Conservation (phyloP, 2,113 vertebrate species). For the Polypterus bichir region DNA sequence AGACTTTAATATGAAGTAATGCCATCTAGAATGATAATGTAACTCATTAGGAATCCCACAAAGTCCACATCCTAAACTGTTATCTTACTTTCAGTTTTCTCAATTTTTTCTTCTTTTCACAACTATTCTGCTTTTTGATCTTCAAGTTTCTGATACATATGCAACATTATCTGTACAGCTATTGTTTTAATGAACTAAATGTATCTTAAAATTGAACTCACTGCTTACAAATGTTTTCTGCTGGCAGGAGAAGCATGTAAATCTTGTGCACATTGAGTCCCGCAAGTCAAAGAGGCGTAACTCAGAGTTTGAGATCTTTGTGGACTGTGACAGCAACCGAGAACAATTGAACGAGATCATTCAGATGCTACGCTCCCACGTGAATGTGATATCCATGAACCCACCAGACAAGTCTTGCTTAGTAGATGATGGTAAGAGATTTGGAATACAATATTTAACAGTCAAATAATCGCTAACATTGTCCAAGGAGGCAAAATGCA, state of each 20-base stretch:
- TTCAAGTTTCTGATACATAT: no score
- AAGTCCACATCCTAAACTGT: not conserved
- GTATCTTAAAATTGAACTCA: no score
- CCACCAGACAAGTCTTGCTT: constrained; percentile 55
- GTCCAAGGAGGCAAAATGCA: no score
- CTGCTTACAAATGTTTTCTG: not conserved
- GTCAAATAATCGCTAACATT: no score
- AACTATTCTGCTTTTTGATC: no score
- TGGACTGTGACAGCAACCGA: constrained; percentile 86
- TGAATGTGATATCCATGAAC: constrained; percentile 67
- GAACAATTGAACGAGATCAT: constrained; percentile 86
- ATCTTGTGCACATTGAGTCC: constrained; percentile 89
- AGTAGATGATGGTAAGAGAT: constrained; percentile 54
- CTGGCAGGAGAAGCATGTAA: constrained; percentile 82
- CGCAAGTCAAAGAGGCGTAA: constrained; percentile 82
- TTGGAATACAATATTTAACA: not conserved
- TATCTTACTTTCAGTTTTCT: no score
- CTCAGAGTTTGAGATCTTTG: constrained; percentile 92
- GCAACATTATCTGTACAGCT: no score
- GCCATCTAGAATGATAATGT: not conserved
- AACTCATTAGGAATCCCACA: not conserved
- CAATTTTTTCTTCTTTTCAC: no score
- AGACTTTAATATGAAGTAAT: no score
- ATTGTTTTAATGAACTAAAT: no score
- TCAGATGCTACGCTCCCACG: constrained; percentile 73